Conservation (phyloP, 1,140 invertebrate genomes). For the Antheraea mylitta region DNA sequence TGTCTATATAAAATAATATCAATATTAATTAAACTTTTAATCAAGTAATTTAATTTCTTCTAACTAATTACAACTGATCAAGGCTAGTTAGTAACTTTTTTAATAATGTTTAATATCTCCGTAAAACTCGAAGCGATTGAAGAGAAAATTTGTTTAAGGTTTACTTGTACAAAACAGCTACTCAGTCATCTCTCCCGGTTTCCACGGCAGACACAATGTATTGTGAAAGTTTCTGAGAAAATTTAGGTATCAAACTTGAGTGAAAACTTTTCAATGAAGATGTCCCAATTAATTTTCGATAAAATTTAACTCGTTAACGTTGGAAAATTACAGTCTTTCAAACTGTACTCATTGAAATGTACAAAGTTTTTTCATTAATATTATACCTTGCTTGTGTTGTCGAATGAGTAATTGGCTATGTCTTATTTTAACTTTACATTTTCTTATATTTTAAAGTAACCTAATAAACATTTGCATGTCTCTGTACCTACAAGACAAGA, state of each 20-base stretch:
- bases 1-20: not conserved
- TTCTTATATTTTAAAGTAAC: not conserved
- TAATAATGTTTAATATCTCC: conserved; percentile 32
- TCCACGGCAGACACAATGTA: conserved; percentile 36
- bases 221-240: conserved; percentile 58
- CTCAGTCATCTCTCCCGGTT: conserved; percentile 36
- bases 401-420: not conserved
- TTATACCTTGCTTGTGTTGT: conserved; percentile 8
- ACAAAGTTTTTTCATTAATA: conserved; percentile 72
- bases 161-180: conserved; percentile 35
- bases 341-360: conserved; percentile 66
- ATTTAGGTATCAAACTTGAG: conserved; percentile 66
- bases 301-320: conserved; percentile 75
- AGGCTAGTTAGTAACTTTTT: conserved; percentile 22
- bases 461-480: too few relatives aligned
- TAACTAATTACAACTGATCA: not conserved
- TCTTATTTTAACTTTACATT: not conserved
- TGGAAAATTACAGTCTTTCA: conserved; percentile 65
- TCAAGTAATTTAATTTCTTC: not conserved
- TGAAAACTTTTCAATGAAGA: conserved; percentile 72
- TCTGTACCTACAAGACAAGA: too few relatives aligned
- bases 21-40: not conserved
- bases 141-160: conserved; percentile 48
- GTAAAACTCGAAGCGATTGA: conserved; percentile 33
- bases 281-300: conserved; percentile 78